A percentile compares a stretch with the other conserved stretches of the same genome.
These are phyloP conservation scores for Sprattus sprattus DNA, from an alignment of 2,113 vertebrate genomes.

Conservation along the genomic window DNA sequence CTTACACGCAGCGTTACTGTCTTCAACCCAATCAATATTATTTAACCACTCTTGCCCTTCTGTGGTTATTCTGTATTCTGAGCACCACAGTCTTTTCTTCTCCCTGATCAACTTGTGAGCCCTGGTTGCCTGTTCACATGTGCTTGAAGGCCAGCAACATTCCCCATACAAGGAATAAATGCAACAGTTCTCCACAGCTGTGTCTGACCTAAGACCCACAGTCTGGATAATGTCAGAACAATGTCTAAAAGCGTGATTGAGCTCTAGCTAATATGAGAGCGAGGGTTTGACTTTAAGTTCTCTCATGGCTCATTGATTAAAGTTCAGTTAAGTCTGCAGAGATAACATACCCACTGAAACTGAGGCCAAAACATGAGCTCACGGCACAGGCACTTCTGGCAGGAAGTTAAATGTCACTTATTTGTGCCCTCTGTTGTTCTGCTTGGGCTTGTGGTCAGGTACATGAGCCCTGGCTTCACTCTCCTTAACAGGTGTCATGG, in stretches of 20 bases:
- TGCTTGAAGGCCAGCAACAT: background rate
- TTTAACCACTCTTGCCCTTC: background rate
- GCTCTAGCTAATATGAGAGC: background rate
- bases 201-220: background rate
- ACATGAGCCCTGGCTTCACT: background rate
- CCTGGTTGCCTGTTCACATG: background rate
- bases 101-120: background rate
- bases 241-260: background rate
- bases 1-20: background rate
- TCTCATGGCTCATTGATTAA: background rate
- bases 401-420: conserved; percentile 17
- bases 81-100: background rate
- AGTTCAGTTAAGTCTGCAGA: background rate
- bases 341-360: background rate
- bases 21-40: background rate
- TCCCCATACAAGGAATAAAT: background rate
- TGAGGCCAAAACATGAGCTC: conserved; percentile 34
- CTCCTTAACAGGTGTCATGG: background rate
- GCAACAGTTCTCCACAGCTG: background rate
- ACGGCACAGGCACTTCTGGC: conserved; percentile 16
- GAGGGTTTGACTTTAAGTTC: background rate
- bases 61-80: background rate
- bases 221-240: background rate
- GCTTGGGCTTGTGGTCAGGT: background rate
- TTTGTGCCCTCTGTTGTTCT: conserved; percentile 6